Conservation (phyloP, 2,888 invertebrate species). For the Dicycla oo region DNA sequence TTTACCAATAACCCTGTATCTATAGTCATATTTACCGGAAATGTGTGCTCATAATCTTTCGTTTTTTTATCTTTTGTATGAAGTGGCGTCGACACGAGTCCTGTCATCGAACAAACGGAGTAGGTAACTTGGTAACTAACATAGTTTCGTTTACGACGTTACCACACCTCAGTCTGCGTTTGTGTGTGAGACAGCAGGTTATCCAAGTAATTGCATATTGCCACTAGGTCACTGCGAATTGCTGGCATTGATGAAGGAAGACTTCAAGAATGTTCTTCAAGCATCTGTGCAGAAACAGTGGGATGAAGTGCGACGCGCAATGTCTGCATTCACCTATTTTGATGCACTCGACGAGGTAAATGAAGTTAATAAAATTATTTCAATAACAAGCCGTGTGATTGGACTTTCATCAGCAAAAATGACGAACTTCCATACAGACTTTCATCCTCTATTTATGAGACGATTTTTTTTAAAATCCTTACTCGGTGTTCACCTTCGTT, state of each 20-base stretch:
- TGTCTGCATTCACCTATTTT: constrained; percentile 92
- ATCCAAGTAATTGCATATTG: constrained; percentile 15
- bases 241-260: constrained; percentile 91
- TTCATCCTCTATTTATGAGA: no score
- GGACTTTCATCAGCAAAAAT: no score
- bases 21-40: no score
- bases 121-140: constrained; percentile 69
- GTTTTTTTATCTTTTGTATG: background rate
- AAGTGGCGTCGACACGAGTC: background rate
- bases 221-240: constrained; percentile 90
- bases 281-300: constrained; percentile 91
- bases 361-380: background rate
- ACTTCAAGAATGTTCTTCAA: constrained; percentile 92
- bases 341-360: constrained; percentile 89
- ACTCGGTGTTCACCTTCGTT: no score
- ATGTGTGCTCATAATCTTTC: background rate
- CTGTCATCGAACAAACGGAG: constrained; percentile 67
- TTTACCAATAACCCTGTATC: no score
- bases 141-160: background rate
- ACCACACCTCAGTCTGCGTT: constrained; percentile 1
- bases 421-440: no score
- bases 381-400: background rate
- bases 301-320: constrained; percentile 90
- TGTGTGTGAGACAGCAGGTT: background rate
- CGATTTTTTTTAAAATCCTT: no score